A percentile compares a stretch with the other conserved stretches of the same genome.
phyloP scores from a whole-genome alignment of 2,888 invertebrate species.

The Allolobophora icterica region DNA sequence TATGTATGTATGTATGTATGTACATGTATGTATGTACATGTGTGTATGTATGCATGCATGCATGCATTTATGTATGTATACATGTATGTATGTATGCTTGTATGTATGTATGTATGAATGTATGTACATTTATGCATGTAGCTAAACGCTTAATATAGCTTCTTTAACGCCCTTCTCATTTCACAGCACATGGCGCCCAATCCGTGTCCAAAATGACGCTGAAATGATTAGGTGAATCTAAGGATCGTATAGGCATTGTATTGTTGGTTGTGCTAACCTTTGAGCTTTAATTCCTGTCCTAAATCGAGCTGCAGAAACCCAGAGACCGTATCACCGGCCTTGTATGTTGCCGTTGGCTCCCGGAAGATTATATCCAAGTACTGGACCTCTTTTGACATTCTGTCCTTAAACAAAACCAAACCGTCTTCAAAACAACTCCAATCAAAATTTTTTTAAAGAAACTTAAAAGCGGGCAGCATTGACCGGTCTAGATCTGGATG shows the following conservation, averaged over 20 bases:
- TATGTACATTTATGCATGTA: too few species aligned
- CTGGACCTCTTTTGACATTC: conserved; percentile 43
- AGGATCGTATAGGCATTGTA: neutral
- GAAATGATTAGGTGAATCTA: too few species aligned
- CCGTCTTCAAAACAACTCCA: neutral
- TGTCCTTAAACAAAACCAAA: conserved; percentile 13
- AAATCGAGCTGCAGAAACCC: conserved; percentile 45
- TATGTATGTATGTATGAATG: too few species aligned
- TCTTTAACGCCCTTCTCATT: too few species aligned
- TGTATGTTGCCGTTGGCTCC: conserved; percentile 43
- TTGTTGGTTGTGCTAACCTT: conserved; percentile 41
- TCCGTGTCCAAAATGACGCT: too few species aligned
- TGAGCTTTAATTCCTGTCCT: conserved; percentile 44
- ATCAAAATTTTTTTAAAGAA: neutral
- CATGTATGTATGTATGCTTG: too few species aligned
- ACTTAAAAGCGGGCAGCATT: neutral
- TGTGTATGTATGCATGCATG: too few species aligned
- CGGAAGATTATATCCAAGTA: conserved; percentile 44
- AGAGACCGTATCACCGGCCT: conserved; percentile 41
- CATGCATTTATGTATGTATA: too few species aligned
- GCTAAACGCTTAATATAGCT: too few species aligned
- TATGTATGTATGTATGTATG: too few species aligned
- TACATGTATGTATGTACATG: too few species aligned
- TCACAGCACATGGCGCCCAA: too few species aligned
- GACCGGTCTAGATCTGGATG: neutral